Percentiles rank a stretch among this genome's conserved stretches.
These are phyloP conservation scores for Momotus momota DNA, from an alignment of 2,797 vertebrate genomes.

Conservation along the genomic window DNA sequence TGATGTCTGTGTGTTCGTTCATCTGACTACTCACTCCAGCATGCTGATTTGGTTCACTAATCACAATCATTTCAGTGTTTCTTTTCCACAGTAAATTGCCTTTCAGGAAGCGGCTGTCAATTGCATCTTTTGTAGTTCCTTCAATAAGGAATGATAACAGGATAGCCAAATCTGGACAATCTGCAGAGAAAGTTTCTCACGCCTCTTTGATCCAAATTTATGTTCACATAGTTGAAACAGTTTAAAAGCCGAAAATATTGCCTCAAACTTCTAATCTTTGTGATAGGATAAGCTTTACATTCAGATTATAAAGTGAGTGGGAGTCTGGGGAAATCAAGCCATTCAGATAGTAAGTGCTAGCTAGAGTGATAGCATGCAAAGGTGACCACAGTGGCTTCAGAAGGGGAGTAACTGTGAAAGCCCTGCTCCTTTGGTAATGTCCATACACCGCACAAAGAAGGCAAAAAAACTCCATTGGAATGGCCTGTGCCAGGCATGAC, in stretches of 20 bases:
- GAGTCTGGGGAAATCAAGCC: not conserved
- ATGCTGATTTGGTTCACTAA: slow-evolving; percentile 22
- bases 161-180: not conserved
- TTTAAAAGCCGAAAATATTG: not conserved
- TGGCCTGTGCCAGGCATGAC: not conserved
- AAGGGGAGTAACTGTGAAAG: not conserved
- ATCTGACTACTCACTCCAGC: not conserved
- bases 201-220: not conserved
- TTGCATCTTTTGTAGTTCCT: not conserved
- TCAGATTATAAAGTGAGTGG: fast-evolving
- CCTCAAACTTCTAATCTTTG: not conserved
- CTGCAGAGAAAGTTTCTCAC: not conserved
- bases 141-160: not conserved
- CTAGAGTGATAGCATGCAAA: not conserved
- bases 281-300: not conserved
- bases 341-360: not conserved
- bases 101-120: not conserved
- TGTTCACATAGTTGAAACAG: not conserved
- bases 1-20: not conserved
- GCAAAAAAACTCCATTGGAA: not conserved
- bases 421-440: not conserved
- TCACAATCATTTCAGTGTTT: not conserved
- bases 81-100: not conserved
- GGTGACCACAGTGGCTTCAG: not conserved
- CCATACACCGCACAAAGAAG: not conserved